These are phyloP conservation scores for Onychostoma macrolepis DNA, from an alignment of 2,113 vertebrate genomes.

Conservation along the genomic window DNA sequence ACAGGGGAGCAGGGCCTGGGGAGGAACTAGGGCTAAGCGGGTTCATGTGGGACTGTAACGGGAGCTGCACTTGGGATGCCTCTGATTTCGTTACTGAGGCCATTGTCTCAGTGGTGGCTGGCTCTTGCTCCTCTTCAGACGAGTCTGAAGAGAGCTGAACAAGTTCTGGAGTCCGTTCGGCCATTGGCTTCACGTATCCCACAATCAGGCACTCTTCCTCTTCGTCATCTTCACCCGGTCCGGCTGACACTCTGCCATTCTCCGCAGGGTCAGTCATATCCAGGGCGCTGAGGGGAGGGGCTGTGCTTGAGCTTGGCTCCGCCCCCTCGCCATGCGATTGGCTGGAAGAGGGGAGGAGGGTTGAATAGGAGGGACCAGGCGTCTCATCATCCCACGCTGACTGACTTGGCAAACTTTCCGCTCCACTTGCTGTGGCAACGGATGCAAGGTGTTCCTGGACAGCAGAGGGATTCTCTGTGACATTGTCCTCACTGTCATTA, in stretches of 20 bases:
- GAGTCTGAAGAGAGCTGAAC: conserved; percentile 92
- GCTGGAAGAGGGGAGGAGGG: conserved; percentile 49
- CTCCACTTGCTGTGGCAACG: conserved; percentile 4
- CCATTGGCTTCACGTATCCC: conserved; percentile 87
- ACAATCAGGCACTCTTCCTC: conserved; percentile 92
- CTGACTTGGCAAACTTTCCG: conserved; percentile 69
- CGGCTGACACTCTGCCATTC: conserved; percentile 46
- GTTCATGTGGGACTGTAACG: conserved; percentile 1
- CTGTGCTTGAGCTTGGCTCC: conserved; percentile 70
- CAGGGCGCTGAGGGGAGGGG: conserved; percentile 78
- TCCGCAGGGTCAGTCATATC: conserved; percentile 55
- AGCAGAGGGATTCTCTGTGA: conserved; percentile 60
- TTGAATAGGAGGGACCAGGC: conserved; percentile 86
- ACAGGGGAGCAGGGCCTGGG: conserved; percentile 20
- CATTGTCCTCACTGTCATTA: conserved; percentile 54
- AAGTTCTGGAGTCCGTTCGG: conserved; percentile 92
- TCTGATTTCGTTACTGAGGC: conserved; percentile 61
- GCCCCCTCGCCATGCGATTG: conserved; percentile 15
- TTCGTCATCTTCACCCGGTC: conserved; percentile 63
- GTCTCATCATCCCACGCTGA: conserved; percentile 95
- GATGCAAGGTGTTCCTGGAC: conserved; percentile 56
- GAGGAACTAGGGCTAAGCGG: background rate
- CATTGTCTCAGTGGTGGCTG: conserved; percentile 67
- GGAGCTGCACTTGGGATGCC: background rate
- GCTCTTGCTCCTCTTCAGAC: conserved; percentile 73